phyloP scores from a whole-genome alignment of 2,797 vertebrate species.

The Hemibagrus guttatus region DNA sequence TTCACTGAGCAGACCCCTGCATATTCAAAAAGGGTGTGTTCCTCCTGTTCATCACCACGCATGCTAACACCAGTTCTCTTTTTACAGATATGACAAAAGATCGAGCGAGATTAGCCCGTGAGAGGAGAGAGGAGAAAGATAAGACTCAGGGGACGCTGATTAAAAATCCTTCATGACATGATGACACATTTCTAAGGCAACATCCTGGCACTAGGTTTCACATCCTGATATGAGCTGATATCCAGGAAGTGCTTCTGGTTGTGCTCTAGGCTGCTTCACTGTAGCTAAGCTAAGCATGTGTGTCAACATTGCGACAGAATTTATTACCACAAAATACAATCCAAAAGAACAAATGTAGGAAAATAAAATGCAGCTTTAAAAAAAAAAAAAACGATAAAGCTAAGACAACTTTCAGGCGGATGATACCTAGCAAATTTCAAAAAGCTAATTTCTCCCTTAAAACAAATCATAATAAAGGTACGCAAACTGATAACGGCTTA shows the following conservation, averaged over 20 bases:
- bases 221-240: no score
- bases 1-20: not conserved
- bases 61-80: not conserved
- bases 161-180: not conserved
- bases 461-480: not conserved
- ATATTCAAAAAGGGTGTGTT: not conserved
- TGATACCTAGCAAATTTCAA: not conserved
- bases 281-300: not conserved
- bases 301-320: no score
- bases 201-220: not conserved
- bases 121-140: slow-evolving; percentile 61
- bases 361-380: not conserved
- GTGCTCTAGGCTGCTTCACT: not conserved
- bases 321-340: no score
- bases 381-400: no score
- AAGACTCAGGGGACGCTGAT: slow-evolving; percentile 61
- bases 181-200: not conserved
- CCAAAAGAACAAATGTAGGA: no score
- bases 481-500: not conserved
- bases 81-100: slow-evolving; percentile 56
- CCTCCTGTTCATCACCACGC: not conserved
- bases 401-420: not conserved
- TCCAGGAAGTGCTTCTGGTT: not conserved
- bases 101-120: slow-evolving; percentile 48
- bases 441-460: not conserved